Evolutionary conservation across 2,113 vertebrate species (phyloP), one percentile per base, ranked within the genome.

Genomic region (Andinoacara biseriatus): DNA sequence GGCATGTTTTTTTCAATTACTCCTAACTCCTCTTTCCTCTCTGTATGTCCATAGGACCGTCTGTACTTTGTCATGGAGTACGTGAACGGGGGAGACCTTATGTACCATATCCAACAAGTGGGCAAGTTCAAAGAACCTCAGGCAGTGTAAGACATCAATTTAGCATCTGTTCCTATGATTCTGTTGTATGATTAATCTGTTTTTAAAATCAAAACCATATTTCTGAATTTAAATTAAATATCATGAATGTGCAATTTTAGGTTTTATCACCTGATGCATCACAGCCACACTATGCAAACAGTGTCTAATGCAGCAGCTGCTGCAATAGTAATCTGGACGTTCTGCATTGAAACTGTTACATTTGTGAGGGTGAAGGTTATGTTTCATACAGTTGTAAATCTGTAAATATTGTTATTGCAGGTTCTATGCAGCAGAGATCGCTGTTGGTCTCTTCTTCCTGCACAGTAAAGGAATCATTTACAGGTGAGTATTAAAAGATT

Each of bases 41-140:
- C 5, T 69, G 7, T 58, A 2, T 40, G 31, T 58, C 26, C n/a
- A 62, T 85, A 99, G 98, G 98, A 99, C 83, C 98, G 98, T 8
- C 96, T 99, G 58, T 99, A 98, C 94, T 99, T 99, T 74, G 98
- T 99, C 83, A 99, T 99, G 98, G 98, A 99, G 46, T 99, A 98
- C 5, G 97, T 99, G 86, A 99, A 96, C 1, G 98, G 98, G 0
- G 98, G 98, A 26, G 98, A 99, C 84, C 97, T 99, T 88, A 99
- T 99, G 98, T 99, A 98, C 79, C 98, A 99, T 94, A 99, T 99
- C 65, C 98, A 99, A 92, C 97, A 98, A 97, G 97, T 98, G 67
- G 97, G 98, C 60, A 98, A 97, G 82, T 99, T 99, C 90, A 98
- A 99, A 94, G 98, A 98, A 83, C 98, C 98, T 7, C 98, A 98